phyloP scores from a whole-genome alignment of 2,113 vertebrate species.

The Sminthopsis crassicaudata region DNA sequence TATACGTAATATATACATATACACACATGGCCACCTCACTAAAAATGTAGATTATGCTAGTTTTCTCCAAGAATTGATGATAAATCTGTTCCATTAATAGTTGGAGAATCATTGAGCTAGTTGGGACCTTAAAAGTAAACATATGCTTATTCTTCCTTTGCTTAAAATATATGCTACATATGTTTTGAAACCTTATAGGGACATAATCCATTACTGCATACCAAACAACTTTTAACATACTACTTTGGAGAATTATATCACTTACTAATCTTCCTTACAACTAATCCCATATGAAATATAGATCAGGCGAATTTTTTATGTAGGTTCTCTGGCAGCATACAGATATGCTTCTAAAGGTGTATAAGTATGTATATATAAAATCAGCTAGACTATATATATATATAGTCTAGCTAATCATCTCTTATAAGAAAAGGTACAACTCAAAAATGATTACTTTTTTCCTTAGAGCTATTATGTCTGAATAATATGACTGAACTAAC shows the following conservation, averaged over 20 bases:
- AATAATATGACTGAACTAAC: neutral
- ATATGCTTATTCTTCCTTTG: constrained; percentile 47
- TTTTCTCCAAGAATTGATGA: neutral
- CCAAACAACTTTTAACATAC: neutral
- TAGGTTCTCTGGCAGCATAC: neutral
- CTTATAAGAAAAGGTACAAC: neutral
- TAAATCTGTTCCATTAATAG: neutral
- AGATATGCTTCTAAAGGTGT: neutral
- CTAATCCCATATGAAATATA: neutral
- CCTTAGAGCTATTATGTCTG: neutral
- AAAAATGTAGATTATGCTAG: neutral
- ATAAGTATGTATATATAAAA: too few species aligned
- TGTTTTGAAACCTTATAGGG: neutral
- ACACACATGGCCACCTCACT: neutral
- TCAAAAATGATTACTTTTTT: neutral
- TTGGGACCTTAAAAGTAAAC: neutral
- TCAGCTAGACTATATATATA: too few species aligned
- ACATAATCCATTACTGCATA: neutral
- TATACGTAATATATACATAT: too few species aligned
- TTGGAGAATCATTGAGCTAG: neutral
- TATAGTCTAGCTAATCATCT: neutral
- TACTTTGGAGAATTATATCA: neutral
- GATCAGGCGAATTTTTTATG: neutral
- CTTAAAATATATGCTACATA: neutral
- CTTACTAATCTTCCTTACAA: neutral